phyloP scores from a whole-genome alignment of 2,888 invertebrate genomes.

The Polymixis flavicincta region DNA sequence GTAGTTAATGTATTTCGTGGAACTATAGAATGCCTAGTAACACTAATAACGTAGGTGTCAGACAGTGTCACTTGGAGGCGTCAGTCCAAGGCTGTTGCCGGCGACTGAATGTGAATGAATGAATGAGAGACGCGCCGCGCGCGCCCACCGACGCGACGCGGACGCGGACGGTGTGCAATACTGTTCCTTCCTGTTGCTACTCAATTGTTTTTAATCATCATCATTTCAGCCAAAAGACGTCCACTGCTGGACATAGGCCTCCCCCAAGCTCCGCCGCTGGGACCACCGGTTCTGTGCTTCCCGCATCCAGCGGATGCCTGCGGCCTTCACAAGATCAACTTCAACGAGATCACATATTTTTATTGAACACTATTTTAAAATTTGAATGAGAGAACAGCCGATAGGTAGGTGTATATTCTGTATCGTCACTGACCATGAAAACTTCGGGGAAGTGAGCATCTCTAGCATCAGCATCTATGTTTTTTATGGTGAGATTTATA shows the following conservation, averaged over 20 bases:
- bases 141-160: not conserved
- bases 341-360: not conserved
- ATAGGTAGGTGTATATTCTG: not conserved
- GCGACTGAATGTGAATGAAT: constrained; percentile 9
- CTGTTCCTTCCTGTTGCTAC: constrained; percentile 14
- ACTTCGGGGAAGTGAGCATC: no score
- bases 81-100: constrained; percentile 53
- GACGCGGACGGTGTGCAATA: not conserved
- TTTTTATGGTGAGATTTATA: no score
- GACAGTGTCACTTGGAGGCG: constrained; percentile 53
- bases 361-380: not conserved
- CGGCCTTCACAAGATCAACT: not conserved
- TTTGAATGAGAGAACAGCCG: not conserved
- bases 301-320: no score
- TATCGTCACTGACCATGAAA: no score
- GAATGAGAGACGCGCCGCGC: constrained; percentile 13
- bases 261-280: no score
- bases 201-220: not conserved
- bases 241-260: no score
- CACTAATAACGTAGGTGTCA: constrained; percentile 42
- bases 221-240: no score
- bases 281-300: no score
- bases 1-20: constrained; percentile 14
- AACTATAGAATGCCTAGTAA: constrained; percentile 15
- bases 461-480: no score